A percentile compares a stretch with the other conserved stretches of the same genome.
phyloP scores from a whole-genome alignment of 2,888 invertebrate species.

The Cryptosula pallasiana region DNA sequence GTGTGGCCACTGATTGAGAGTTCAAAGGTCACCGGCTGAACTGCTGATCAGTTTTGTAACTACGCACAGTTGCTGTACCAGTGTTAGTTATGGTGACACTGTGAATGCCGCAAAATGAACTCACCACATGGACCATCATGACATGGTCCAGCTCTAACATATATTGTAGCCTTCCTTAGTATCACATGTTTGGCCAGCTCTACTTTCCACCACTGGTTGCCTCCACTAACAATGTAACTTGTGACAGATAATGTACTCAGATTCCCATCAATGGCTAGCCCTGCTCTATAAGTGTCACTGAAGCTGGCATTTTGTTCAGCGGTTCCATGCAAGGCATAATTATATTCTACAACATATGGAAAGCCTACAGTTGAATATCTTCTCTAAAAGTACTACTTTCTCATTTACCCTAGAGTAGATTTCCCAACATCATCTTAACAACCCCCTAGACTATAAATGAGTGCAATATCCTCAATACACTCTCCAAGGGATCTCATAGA shows the following conservation, averaged over 20 bases:
- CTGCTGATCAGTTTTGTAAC: no score
- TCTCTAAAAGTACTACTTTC: no score
- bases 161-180: background rate
- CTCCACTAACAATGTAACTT: background rate
- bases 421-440: no score
- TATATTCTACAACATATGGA: background rate
- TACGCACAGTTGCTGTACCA: no score
- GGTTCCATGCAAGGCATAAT: background rate
- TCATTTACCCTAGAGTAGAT: no score
- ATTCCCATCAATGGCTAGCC: background rate
- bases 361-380: no score
- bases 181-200: background rate
- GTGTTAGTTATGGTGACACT: no score
- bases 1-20: no score
- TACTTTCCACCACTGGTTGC: background rate
- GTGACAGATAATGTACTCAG: background rate
- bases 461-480: no score
- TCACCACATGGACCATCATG: background rate
- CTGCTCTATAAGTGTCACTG: background rate
- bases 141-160: background rate
- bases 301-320: background rate
- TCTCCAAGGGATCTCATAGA: no score
- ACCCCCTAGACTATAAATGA: no score
- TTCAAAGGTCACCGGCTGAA: no score
- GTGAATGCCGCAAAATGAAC: background rate